Percentiles rank a stretch among this genome's conserved stretches.
These are phyloP conservation scores for Xenopus borealis DNA, from an alignment of 2,113 vertebrate genomes.

Conservation along the genomic window DNA sequence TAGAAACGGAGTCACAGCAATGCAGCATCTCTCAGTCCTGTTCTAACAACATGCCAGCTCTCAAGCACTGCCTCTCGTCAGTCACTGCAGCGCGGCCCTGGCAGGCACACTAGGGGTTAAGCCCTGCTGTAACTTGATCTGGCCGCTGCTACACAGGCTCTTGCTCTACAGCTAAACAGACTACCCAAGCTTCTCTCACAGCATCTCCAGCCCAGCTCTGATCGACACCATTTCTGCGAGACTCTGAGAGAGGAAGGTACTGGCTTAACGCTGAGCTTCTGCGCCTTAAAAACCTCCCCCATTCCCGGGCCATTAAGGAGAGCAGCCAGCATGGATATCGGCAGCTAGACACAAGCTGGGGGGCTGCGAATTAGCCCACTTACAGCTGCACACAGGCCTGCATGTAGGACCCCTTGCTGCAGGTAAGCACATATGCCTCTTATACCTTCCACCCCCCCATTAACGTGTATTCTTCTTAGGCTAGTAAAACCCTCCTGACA, in stretches of 20 bases:
- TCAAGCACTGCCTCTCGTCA: too few species aligned
- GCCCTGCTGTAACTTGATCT: slow-evolving; percentile 14
- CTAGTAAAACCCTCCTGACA: too few species aligned
- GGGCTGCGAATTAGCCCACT: slow-evolving; percentile 1
- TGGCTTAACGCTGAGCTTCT: not conserved
- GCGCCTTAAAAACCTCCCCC: not conserved
- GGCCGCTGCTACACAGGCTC: not conserved
- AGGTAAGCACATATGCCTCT: slow-evolving; percentile 12
- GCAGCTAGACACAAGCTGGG: slow-evolving; percentile 6
- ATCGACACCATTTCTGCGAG: slow-evolving; percentile 1
- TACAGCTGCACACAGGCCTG: not conserved
- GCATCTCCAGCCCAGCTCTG: slow-evolving; percentile 9
- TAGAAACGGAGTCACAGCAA: too few species aligned
- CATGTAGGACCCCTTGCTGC: slow-evolving; percentile 19
- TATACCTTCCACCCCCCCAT: not conserved
- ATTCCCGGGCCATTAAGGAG: not conserved
- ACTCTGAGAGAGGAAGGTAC: slow-evolving; percentile 9
- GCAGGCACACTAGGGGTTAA: not conserved
- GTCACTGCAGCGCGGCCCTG: not conserved
- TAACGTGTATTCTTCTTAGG: not conserved
- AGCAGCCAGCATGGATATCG: slow-evolving; percentile 15
- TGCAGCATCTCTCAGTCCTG: too few species aligned
- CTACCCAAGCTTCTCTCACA: not conserved
- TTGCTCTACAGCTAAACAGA: not conserved
- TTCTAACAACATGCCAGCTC: not conserved